Conservation (phyloP, 2,113 vertebrate genomes). For the Pandion haliaetus region DNA sequence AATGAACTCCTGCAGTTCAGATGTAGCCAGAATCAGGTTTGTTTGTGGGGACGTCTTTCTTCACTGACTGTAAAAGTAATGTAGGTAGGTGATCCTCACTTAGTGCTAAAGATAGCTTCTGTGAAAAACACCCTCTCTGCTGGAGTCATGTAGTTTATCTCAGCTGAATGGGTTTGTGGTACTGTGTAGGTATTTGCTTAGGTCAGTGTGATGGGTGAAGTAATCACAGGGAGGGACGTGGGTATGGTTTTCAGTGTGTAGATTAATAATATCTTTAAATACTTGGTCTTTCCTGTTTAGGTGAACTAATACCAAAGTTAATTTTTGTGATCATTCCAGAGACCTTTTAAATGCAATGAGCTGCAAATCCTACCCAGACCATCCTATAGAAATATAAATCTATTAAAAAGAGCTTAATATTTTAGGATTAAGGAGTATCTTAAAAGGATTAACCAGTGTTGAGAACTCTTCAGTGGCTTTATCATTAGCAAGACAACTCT, state of each 20-base stretch:
- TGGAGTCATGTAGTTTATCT: not conserved
- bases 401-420: not conserved
- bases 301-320: not conserved
- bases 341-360: not conserved
- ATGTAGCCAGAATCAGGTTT: not conserved
- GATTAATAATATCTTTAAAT: not conserved
- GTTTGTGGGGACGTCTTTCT: not conserved
- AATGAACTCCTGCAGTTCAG: not conserved
- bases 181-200: not conserved
- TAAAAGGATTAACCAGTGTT: not conserved
- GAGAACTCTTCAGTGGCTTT: not conserved
- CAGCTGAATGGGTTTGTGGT: not conserved
- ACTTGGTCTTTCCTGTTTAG: not conserved
- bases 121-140: not conserved
- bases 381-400: not conserved
- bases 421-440: not conserved
- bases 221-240: not conserved
- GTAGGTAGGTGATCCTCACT: not conserved
- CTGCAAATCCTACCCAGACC: not conserved
- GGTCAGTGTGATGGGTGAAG: not conserved
- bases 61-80: not conserved
- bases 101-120: not conserved
- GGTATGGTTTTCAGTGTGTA: not conserved
- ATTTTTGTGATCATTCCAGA: not conserved
- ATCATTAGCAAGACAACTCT: not conserved